These are phyloP conservation scores for Paraescarpia echinospica DNA, from an alignment of 1,140 invertebrate genomes.

Conservation along the genomic window DNA sequence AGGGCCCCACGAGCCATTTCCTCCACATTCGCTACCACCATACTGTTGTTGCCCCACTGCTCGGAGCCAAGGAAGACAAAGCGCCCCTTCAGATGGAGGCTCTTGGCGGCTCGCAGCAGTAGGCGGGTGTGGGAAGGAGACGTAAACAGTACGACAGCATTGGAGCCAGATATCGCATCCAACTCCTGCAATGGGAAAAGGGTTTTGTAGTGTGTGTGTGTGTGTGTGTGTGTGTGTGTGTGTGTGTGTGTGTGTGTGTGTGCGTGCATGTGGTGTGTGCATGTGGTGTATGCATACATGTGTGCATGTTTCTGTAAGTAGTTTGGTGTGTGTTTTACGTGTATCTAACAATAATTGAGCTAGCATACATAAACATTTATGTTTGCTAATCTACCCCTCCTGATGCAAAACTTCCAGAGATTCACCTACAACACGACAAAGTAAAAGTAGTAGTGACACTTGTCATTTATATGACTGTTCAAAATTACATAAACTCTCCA, in stretches of 20 bases:
- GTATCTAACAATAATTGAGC: background rate
- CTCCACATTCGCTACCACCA: background rate
- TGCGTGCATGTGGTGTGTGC: background rate
- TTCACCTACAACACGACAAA: too few relatives aligned
- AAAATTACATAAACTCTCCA: too few relatives aligned
- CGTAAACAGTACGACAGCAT: slow-evolving; percentile 43
- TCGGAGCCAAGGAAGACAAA: slow-evolving; percentile 21
- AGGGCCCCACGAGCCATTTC: background rate
- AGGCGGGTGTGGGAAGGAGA: slow-evolving; percentile 29
- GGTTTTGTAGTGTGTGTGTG: background rate
- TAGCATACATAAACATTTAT: background rate
- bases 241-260: background rate
- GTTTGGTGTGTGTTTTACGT: too few relatives aligned
- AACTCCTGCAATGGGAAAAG: background rate
- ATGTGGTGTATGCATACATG: background rate
- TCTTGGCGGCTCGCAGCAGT: slow-evolving; percentile 37
- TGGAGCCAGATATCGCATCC: slow-evolving; percentile 23
- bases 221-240: background rate
- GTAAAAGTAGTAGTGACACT: too few relatives aligned
- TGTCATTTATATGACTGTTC: too few relatives aligned
- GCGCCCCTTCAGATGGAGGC: slow-evolving; percentile 31
- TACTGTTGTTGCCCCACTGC: background rate
- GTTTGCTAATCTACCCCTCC: too few relatives aligned
- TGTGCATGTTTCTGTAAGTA: background rate
- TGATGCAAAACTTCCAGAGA: too few relatives aligned